Conservation (phyloP, 2,797 vertebrate species). For the Mastacembelus armatus region DNA sequence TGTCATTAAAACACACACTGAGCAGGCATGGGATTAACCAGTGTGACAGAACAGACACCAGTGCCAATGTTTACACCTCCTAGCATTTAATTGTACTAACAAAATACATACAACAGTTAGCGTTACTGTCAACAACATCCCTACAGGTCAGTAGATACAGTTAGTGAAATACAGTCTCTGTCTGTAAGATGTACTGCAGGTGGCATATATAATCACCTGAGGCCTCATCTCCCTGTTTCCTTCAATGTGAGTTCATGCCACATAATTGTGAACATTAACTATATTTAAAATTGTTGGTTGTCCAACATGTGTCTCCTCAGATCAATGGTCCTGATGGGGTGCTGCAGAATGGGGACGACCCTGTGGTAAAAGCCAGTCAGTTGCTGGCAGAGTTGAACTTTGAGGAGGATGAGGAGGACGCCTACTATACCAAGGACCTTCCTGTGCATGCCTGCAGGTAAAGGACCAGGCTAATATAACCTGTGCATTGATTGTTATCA, state of each 20-base stretch:
- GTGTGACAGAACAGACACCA: neutral
- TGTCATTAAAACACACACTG: neutral
- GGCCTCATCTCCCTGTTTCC: neutral
- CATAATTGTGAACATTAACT: neutral
- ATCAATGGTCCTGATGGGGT: slow-evolving; percentile 91
- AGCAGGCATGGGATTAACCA: neutral
- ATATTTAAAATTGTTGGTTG: neutral
- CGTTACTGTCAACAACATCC: neutral
- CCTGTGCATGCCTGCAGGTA: slow-evolving; percentile 96
- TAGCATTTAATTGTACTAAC: neutral
- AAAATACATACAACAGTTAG: no score
- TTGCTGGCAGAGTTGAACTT: slow-evolving; percentile 94
- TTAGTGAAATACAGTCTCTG: no score
- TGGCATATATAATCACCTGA: neutral
- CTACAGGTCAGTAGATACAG: neutral
- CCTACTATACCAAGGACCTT: slow-evolving; percentile 97
- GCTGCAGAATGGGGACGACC: slow-evolving; percentile 92
- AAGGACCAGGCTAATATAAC: neutral
- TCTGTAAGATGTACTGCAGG: neutral
- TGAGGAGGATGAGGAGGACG: slow-evolving; percentile 95
- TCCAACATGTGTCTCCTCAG: slow-evolving; percentile 66
- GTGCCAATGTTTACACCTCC: neutral
- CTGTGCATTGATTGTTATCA: neutral
- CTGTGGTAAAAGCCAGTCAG: slow-evolving; percentile 92
- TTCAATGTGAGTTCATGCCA: neutral